phyloP scores from a whole-genome alignment of 2,797 vertebrate species.

The Leucoraja ocellata region DNA sequence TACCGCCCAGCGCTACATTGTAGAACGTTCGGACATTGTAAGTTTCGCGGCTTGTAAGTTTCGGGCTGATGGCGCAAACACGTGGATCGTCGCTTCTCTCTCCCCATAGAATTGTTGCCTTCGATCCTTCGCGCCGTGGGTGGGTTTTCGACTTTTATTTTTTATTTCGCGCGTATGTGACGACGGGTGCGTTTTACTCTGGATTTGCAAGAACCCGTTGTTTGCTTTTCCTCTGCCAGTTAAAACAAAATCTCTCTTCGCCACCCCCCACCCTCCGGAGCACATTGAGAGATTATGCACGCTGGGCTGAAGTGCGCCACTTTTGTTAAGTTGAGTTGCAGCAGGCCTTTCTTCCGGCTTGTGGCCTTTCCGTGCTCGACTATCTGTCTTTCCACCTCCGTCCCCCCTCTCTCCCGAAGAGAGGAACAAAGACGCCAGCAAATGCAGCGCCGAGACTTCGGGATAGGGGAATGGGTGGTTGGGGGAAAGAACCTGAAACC shows the following conservation, averaged over 20 bases:
- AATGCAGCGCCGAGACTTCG: neutral
- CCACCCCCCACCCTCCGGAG: neutral
- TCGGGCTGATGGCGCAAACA: slow-evolving; percentile 26
- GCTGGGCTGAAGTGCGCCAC: slow-evolving; percentile 35
- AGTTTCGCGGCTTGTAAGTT: slow-evolving; percentile 28
- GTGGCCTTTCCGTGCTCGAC: slow-evolving; percentile 22
- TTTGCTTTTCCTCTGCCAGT: neutral
- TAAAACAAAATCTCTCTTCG: neutral
- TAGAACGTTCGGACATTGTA: slow-evolving; percentile 28
- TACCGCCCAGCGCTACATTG: slow-evolving; percentile 24
- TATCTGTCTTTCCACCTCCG: no score
- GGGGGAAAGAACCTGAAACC: neutral
- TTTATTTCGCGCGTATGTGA: neutral
- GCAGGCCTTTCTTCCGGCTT: slow-evolving; percentile 38
- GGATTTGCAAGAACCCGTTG: neutral
- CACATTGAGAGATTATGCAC: neutral
- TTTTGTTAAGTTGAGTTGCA: slow-evolving; percentile 38
- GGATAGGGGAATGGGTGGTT: neutral
- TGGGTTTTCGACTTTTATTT: neutral
- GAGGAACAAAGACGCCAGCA: neutral
- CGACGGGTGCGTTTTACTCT: neutral
- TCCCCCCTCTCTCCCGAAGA: neutral
- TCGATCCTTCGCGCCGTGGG: neutral
- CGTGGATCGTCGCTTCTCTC: slow-evolving; percentile 20
- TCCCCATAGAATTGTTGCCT: neutral